A percentile compares a stretch with the other conserved stretches of the same genome.
Evolutionary conservation across 2,888 invertebrate species (phyloP).

Genomic region (Abrostola triplasia): DNA sequence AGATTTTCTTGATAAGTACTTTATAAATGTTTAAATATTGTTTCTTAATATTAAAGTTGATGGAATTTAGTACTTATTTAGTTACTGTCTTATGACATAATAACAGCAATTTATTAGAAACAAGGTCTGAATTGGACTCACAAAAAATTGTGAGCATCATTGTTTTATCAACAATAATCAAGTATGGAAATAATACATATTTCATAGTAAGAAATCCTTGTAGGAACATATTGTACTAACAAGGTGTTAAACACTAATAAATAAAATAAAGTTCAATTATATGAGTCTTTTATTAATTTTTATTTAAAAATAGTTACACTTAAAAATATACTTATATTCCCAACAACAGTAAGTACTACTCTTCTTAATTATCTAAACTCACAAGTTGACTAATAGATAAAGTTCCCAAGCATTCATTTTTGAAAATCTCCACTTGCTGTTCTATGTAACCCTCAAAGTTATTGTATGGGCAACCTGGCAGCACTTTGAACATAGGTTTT

Average conservation of each 20-base stretch:
- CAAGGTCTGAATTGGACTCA: conserved; percentile 7
- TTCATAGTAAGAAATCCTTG: conserved; percentile 24
- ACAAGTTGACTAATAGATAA: conserved; percentile 66
- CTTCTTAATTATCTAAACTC: conserved; percentile 68
- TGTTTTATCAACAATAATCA: conserved; percentile 7
- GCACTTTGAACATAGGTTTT: conserved; percentile 79
- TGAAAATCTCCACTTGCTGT: conserved; percentile 84
- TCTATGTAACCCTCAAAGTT: conserved; percentile 84
- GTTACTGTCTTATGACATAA: conserved; percentile 17
- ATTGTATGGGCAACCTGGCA: conserved; percentile 79
- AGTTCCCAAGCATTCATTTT: conserved; percentile 79
- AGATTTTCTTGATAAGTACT: conserved; percentile 24
- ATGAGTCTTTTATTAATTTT: conserved; percentile 40
- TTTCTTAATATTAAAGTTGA: conserved; percentile 14
- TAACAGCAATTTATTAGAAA: conserved; percentile 3
- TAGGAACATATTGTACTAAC: conserved; percentile 8
- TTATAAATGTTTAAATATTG: conserved; percentile 27
- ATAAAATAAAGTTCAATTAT: conserved; percentile 34
- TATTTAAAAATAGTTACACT: background rate
- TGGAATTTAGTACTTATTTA: conserved; percentile 4
- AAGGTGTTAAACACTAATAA: conserved; percentile 10
- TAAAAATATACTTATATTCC: background rate
- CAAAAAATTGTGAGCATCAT: conserved; percentile 14
- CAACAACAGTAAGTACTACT: too few relatives aligned
- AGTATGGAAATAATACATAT: conserved; percentile 17